phyloP scores from a whole-genome alignment of 2,113 vertebrate species.

The Fulmarus glacialis region DNA sequence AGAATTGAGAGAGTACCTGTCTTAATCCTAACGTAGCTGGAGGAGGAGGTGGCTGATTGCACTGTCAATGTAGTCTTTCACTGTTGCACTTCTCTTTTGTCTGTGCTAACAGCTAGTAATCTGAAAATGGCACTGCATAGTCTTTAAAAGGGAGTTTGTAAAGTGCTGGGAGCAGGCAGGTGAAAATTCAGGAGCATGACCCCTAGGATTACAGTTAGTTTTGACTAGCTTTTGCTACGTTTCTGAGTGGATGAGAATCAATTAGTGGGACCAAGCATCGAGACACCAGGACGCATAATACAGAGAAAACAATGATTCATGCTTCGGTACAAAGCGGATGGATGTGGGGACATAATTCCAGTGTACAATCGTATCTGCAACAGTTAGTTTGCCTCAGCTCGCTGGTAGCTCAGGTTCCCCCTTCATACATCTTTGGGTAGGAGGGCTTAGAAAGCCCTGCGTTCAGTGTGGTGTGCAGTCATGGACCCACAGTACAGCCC shows the following conservation, averaged over 20 bases:
- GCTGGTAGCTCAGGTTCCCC: not conserved
- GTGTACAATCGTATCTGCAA: not conserved
- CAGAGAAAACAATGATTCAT: not conserved
- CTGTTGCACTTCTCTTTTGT: not conserved
- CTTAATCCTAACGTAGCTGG: not conserved
- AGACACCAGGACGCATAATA: accelerated
- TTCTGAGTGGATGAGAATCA: not conserved
- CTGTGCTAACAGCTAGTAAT: not conserved
- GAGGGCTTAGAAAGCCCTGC: not conserved
- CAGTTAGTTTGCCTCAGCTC: not conserved
- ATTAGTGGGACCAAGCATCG: not conserved
- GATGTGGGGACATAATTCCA: not conserved
- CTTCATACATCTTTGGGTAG: not conserved
- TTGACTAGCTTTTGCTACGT: not conserved
- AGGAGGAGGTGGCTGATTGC: not conserved
- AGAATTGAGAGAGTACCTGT: not conserved
- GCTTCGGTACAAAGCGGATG: not conserved
- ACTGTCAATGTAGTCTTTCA: not conserved
- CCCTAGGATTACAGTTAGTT: not conserved
- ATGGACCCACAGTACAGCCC: not conserved
- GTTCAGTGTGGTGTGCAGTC: not conserved
- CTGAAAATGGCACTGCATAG: not conserved
- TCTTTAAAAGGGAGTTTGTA: not conserved
- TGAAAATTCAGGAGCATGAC: not conserved
- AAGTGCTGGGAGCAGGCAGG: not conserved